Base-by-base conservation (phyloP, 2,797 vertebrate species). In the Aplochiton taeniatus region DNA sequence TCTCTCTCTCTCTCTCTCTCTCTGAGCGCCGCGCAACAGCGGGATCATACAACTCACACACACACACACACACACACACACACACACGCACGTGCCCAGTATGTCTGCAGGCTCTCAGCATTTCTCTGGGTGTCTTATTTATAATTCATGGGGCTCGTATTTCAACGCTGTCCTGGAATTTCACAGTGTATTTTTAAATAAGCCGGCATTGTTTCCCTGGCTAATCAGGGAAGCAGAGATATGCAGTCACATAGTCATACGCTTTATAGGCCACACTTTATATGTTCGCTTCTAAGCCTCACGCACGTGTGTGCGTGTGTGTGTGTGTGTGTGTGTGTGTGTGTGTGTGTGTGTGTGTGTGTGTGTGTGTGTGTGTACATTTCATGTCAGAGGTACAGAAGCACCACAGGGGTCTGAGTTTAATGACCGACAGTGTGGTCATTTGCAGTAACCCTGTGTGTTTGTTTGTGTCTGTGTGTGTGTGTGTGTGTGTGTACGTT, bases 111-210 rank as follows among this genome's bases (percentile, higher is more conserved):
- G 82, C 64, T 69, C 79, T 72, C 77, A 71, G 69, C 75, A 76
- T 82, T 62, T 77, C 74, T 70, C 73, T 56, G 59, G 69, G 79
- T 79, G 76, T 76, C 81, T 70, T 79, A 85, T 89, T 84, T 84
- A 85, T 84, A 83, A 87, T 90, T 86, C 73, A 86, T 81, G 75
- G 68, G 61, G 80, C 83, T 87, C 80, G 68, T 72, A 76, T 84
- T 87, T 86, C 78, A 76, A 73, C 42, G 74, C 80, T 80, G 74
- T 75, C 58, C 79, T 81, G 83, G 75, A 86, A 85, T 80, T 76
- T 82, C 72, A 16, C 77, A 69, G 80, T 80, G 81, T 86, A 74
- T 86, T 81, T 88, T 84, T 83, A 82, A 84, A 79, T 84, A 76
- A 83, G 79, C 77, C 78, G 75, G 73, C 72, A 75, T 83, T 79